A percentile compares a stretch with the other conserved stretches of the same genome.
These are phyloP conservation scores for Jordanella pulchra DNA, from an alignment of 2,797 vertebrate genomes.

Conservation along the genomic window DNA sequence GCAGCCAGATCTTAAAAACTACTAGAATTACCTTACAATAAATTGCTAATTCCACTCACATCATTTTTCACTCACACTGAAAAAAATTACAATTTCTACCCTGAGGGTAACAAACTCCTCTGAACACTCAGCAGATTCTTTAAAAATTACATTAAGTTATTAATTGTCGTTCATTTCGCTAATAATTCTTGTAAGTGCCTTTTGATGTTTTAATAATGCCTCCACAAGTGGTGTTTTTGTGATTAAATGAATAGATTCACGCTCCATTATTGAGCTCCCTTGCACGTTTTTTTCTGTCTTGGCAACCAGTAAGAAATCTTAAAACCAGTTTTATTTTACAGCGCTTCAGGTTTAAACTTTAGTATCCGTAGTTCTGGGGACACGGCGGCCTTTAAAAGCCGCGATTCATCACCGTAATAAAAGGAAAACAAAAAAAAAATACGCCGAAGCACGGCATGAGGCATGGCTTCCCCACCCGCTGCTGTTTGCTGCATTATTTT, in stretches of 20 bases:
- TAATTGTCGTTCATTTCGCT: slow-evolving; percentile 16
- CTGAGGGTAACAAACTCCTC: not conserved
- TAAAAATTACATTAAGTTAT: slow-evolving; percentile 14
- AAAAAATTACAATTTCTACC: not conserved
- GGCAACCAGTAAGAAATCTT: not conserved
- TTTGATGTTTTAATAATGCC: slow-evolving; percentile 37
- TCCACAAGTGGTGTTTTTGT: slow-evolving; percentile 20
- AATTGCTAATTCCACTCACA: not conserved
- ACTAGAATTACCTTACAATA: not conserved
- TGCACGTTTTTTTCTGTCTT: slow-evolving; percentile 26
- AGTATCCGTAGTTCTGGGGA: slow-evolving; percentile 25
- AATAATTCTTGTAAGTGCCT: slow-evolving; percentile 9
- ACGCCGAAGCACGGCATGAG: slow-evolving; percentile 29
- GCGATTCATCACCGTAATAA: slow-evolving; percentile 43
- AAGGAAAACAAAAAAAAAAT: slow-evolving; percentile 23
- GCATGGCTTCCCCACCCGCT: slow-evolving; percentile 20
- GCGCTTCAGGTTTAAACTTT: not conserved
- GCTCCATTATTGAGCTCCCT: slow-evolving; percentile 29
- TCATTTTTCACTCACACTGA: not conserved
- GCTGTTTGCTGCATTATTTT: slow-evolving; percentile 22
- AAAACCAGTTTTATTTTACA: slow-evolving; percentile 10
- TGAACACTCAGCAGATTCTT: not conserved
- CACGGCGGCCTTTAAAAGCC: slow-evolving; percentile 38
- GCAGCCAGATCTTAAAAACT: not conserved
- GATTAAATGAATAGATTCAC: slow-evolving; percentile 37